Evolutionary conservation across 2,888 invertebrate species (phyloP), one percentile per base, ranked within the genome.

Genomic region (Eremobia ochroleuca): DNA sequence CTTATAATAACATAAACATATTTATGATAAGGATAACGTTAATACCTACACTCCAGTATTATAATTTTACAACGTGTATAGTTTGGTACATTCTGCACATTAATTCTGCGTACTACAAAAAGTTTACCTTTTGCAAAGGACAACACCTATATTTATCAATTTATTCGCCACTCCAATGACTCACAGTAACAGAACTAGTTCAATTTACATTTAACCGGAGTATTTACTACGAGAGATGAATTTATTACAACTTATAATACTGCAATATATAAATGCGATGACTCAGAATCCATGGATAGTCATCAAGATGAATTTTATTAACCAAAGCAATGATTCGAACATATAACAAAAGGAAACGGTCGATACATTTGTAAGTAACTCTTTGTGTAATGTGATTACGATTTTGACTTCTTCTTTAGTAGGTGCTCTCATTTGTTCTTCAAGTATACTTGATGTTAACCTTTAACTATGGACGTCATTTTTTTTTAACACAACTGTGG

Each of bases 251-350:
- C 5, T 66, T 67, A 62, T 73, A 62, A 55, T 69, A 74, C 25
- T 61, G 55, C 18, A 66, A 49, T 37, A 28, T 55, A 34, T 77
- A 65, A 74, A 76, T 59, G 25, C 69, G n/a, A 83, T 88, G 85
- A 88, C 64, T 88, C 89, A 87, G 55, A 80, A 66, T 62, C 55
- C 76, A 85, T 81, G 82, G 82, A 86, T 76, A 79, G 46, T 73
- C 67, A 31, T 77, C 70, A 82, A 86, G 72, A 79, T 49, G 73
- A 73, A 73, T 79, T 68, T 64, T 79, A 71, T 65, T 73, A 37
- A 61, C 4, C 13, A 52, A 64, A 68, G 6, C 78, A 69, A 82
- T 58, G 37, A 64, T 66, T 76, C 76, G 34, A 59, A 72, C 8
- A 72, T 76, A 25, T 28, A 66, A 55, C 61, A 0, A 40, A 59